Evolutionary conservation across 2,888 invertebrate species (phyloP), one percentile per base, ranked within the genome.

Genomic region (Monopis laevigella): DNA sequence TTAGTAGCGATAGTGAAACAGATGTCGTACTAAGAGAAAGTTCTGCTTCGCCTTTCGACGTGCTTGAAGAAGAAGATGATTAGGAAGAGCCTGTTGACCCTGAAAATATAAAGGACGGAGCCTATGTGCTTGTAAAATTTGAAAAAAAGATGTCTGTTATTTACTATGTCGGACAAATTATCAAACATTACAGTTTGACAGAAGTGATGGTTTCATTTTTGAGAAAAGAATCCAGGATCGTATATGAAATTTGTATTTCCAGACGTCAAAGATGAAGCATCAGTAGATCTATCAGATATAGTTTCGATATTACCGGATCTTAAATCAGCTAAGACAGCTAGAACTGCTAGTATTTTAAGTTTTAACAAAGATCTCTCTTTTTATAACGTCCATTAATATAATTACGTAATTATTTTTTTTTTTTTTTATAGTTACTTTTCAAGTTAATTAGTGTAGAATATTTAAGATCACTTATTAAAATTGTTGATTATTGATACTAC

Each of bases 11-110:
- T 13, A 39, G 28, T 42, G 42, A 46, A 24, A 42, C 44, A 30
- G 40, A 45, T 34, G 16, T 41, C 2, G 35, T 17, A 12, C 21
- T 45, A 34, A 45, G 29, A 41, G 26, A 45, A 42, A 45, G 45
- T 45, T 45, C 44, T 45, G 44, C 28, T 40, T 45, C 44, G 42
- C 44, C 44, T 30, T 45, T 45, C 16, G 44, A 45, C 43, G 32
- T 40, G 18, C 13, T 11, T 12, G 24, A 36, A 38, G 38, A 38
- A 38, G 38, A 40, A 38, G 35, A 40, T 30, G 40, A 40, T 40
- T 14, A 28, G 35, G 40, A 40, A 38, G 30, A 12, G 40, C 34
- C 40, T n/a, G 8, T 36, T 16, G 17, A 40, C 40, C 40, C 40
- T 40, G 19, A 40, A 40, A 40, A 40, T 40, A 16, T 40, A 11